Evolutionary conservation across 64 coral and sea anemone species (phyloP).

Genomic region (Stichodactyla helianthus): DNA sequence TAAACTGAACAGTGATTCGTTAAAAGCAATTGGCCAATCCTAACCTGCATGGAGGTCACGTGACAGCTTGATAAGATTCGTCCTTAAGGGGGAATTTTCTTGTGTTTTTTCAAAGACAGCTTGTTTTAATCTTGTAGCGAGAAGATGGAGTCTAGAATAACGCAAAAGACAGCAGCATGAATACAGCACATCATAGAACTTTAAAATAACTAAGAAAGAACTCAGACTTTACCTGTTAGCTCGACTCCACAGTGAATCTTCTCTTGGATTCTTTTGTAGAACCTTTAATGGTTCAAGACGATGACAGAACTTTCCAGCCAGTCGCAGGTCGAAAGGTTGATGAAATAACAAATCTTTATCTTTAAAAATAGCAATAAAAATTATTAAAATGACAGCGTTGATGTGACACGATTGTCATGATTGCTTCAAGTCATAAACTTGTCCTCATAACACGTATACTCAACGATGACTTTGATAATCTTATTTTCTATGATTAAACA

Average conservation of each 20-base stretch:
- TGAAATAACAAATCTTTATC: not conserved
- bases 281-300: not conserved
- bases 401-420: too few species aligned
- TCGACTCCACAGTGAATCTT: not conserved
- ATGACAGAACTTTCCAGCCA: not conserved
- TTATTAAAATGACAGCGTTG: not conserved
- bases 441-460: too few species aligned
- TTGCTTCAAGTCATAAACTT: too few species aligned
- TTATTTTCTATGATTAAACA: too few species aligned
- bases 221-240: not conserved
- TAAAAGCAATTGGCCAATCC: not conserved
- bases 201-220: not conserved
- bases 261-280: not conserved
- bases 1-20: not conserved
- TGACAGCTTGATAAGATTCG: conserved; percentile 33
- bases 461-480: too few species aligned
- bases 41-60: conserved; percentile 36
- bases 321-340: conserved; percentile 16
- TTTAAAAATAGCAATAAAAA: not conserved
- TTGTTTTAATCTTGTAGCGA: conserved; percentile 2
- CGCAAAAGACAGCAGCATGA: not conserved
- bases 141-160: conserved; percentile 1
- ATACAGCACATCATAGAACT: not conserved
- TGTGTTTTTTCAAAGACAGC: not conserved
- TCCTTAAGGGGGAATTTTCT: not conserved